These are phyloP conservation scores for Actinostola sp. DNA, from an alignment of 92 coral and sea anemone species.

Conservation along the genomic window DNA sequence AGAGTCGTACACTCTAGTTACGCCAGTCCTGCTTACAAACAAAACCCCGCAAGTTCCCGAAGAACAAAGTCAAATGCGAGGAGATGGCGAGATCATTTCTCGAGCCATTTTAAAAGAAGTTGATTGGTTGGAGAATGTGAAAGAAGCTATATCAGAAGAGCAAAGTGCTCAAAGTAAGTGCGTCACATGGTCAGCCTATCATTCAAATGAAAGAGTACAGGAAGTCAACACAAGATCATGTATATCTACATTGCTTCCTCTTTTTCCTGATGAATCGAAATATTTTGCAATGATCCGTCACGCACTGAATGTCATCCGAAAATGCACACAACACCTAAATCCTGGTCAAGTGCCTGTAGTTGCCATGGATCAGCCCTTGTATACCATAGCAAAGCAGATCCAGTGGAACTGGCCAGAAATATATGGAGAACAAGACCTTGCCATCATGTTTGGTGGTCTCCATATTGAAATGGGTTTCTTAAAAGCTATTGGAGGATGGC, in stretches of 20 bases:
- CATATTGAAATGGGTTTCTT: constrained; percentile 13
- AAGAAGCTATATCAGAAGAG: neutral
- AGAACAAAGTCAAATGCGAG: neutral
- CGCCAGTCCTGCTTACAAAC: constrained; percentile 2
- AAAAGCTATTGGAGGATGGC: constrained; percentile 23
- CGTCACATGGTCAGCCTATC: constrained; percentile 4
- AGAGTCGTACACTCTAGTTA: constrained; percentile 5
- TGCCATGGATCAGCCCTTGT: constrained; percentile 18
- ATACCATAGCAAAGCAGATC: constrained; percentile 13
- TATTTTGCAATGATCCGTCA: constrained; percentile 2
- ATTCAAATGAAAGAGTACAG: neutral
- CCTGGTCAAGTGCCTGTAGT: constrained; percentile 12
- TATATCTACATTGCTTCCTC: constrained; percentile 8
- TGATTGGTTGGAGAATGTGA: neutral
- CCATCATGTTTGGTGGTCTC: constrained; percentile 10
- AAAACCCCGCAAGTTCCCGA: too few relatives aligned
- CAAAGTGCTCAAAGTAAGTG: neutral
- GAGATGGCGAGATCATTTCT: neutral
- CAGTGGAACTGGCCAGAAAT: constrained; percentile 1
- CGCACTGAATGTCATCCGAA: constrained; percentile 1
- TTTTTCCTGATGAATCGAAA: constrained; percentile 12
- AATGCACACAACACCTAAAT: neutral
- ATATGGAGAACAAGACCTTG: constrained; percentile 10
- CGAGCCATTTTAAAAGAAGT: too few relatives aligned
- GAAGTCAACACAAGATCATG: neutral